Base-by-base conservation (phyloP, 2,113 vertebrate species). In the Danionella cerebrum region DNA sequence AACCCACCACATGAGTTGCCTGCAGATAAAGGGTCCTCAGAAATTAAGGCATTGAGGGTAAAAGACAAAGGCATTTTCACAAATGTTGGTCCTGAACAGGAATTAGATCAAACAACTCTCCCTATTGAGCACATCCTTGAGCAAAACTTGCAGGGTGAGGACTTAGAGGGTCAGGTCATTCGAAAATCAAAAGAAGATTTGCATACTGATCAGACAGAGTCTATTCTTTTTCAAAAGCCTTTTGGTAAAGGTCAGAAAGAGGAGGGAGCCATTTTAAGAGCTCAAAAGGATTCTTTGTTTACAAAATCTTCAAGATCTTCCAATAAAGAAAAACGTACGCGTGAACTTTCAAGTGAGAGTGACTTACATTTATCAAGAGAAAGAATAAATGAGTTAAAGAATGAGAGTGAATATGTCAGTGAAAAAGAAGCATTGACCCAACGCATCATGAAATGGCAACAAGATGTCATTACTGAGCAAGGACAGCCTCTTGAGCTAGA, bases 391-490 rank as follows among this genome's bases (percentile, higher is more conserved):
- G 87, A 87, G 55, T 51, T 88, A 12, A 84, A 82, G 69, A 80
- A 64, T 47, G 79, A 85, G 58, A 82, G 70, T 57, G 83, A 87
- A 41, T 86, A 82, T 69, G 70, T 67, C 14, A 88, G 81, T 71
- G 87, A 89, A 65, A 80, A 89, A 53, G 84, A 89, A 53, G 86
- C 85, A 14, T 75, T 90, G 24, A 75, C 79, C 41, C 77, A 88
- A 47, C 72, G 86, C 18, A 90, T 90, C 18, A 86, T 88, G 74
- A 85, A 85, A 76, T 90, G 88, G 88, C 88, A 90, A 47, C 78
- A 88, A 42, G 84, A 82, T 44, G 86, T 88, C 77, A 63, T 80
- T 57, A 82, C 82, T 73, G 84, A 86, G 50, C 86, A 88, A 67
- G 70, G 81, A 29, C 75, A 77, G 41, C 36, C 52, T 31, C 76